Conservation (phyloP, 2,113 vertebrate species). For the Galemys pyrenaicus region DNA sequence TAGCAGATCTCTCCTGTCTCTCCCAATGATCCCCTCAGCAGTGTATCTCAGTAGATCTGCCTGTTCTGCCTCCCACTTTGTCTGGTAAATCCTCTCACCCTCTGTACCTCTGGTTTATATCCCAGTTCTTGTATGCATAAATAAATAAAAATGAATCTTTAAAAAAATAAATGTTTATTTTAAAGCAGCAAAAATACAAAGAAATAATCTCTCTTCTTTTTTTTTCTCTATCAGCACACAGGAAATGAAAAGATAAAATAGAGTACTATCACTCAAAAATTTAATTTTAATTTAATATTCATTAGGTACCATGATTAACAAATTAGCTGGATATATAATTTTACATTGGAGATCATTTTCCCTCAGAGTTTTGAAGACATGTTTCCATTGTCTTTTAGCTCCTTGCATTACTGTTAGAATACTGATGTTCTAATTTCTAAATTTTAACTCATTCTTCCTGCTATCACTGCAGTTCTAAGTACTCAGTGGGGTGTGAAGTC, state of each 20-base stretch:
- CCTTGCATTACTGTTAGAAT: not conserved
- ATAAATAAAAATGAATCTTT: too few relatives aligned
- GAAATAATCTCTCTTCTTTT: not conserved
- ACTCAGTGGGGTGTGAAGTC: not conserved
- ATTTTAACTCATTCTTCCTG: not conserved
- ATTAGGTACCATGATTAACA: not conserved
- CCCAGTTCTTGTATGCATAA: too few relatives aligned
- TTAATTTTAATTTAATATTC: not conserved
- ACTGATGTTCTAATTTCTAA: not conserved
- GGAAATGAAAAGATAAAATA: not conserved
- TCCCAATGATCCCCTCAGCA: too few relatives aligned
- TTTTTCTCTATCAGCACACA: not conserved
- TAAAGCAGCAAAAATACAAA: not conserved
- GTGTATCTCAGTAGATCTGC: too few relatives aligned
- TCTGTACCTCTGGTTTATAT: too few relatives aligned
- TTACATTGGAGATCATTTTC: slow-evolving; percentile 10
- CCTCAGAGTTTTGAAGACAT: not conserved
- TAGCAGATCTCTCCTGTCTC: too few relatives aligned
- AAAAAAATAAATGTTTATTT: not conserved
- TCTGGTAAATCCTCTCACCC: too few relatives aligned
- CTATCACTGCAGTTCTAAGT: not conserved
- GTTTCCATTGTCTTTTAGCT: slow-evolving; percentile 3
- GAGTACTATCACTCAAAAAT: not conserved
- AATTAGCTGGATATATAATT: not conserved
- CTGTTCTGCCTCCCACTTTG: too few relatives aligned